Evolutionary conservation across 2,113 vertebrate genomes (phyloP).

Genomic region (Psophia crepitans): DNA sequence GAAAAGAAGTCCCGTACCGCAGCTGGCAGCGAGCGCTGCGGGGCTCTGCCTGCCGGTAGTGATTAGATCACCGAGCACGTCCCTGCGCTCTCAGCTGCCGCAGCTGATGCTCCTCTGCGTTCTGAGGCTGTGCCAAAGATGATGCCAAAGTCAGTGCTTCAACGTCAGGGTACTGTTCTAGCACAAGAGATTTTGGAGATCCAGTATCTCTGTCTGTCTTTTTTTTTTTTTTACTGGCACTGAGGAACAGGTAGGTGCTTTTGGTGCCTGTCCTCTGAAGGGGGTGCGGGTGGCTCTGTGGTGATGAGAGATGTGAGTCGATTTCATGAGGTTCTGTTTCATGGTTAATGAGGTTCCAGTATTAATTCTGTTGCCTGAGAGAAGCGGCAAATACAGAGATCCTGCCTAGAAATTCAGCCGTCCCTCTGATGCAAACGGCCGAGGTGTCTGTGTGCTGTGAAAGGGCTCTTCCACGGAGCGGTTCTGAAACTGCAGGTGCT

Average conservation of each 20-base stretch:
- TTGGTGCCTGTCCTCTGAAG: not conserved
- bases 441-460: not conserved
- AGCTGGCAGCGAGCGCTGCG: not conserved
- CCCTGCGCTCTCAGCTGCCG: not conserved
- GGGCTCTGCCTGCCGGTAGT: not conserved
- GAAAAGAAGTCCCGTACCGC: not conserved
- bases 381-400: not conserved
- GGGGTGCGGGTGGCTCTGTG: not conserved
- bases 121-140: not conserved
- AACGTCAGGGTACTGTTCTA: not conserved
- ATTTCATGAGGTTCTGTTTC: not conserved
- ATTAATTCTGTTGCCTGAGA: not conserved
- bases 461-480: not conserved
- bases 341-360: not conserved
- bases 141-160: not conserved
- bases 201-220: not conserved
- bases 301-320: accelerated
- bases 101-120: not conserved
- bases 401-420: not conserved
- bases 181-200: not conserved
- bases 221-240: too few species aligned
- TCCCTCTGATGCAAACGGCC: not conserved
- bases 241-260: not conserved
- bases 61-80: not conserved
- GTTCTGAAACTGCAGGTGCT: not conserved